phyloP scores from a whole-genome alignment of 2,113 vertebrate genomes.

The Eubucco bourcierii region DNA sequence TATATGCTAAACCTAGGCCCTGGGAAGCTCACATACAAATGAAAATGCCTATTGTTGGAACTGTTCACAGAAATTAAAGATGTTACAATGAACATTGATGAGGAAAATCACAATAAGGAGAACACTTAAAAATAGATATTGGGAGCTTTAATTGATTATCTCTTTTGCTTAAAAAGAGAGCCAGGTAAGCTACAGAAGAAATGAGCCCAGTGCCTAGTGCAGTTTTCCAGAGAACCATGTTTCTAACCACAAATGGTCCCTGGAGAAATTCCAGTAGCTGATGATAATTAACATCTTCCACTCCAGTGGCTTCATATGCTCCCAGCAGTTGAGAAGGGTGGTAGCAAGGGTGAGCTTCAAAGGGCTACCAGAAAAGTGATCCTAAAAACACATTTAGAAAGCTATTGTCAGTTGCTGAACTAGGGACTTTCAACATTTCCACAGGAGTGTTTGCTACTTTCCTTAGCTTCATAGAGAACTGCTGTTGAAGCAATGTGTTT shows the following conservation, averaged over 20 bases:
- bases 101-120: background rate
- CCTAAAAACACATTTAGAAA: constrained; percentile 22
- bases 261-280: constrained; percentile 69
- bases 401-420: constrained; percentile 20
- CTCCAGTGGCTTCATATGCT: constrained; percentile 19
- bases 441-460: constrained; percentile 3
- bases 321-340: constrained; percentile 44
- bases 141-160: background rate
- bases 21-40: background rate
- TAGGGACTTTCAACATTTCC: constrained; percentile 4
- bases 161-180: background rate
- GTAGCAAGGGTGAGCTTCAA: constrained; percentile 31
- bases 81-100: background rate
- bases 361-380: background rate
- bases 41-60: background rate
- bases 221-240: background rate
- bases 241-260: constrained; percentile 60
- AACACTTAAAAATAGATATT: background rate
- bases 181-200: background rate
- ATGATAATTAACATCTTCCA: constrained; percentile 67
- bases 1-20: background rate
- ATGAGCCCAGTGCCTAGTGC: background rate
- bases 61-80: background rate
- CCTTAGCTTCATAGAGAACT: constrained; percentile 28
- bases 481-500: constrained; percentile 12